Percentiles rank a stretch among this genome's conserved stretches.
Conservation (phyloP, 2,113 vertebrate species). For the Pyrgilauda ruficollis region DNA sequence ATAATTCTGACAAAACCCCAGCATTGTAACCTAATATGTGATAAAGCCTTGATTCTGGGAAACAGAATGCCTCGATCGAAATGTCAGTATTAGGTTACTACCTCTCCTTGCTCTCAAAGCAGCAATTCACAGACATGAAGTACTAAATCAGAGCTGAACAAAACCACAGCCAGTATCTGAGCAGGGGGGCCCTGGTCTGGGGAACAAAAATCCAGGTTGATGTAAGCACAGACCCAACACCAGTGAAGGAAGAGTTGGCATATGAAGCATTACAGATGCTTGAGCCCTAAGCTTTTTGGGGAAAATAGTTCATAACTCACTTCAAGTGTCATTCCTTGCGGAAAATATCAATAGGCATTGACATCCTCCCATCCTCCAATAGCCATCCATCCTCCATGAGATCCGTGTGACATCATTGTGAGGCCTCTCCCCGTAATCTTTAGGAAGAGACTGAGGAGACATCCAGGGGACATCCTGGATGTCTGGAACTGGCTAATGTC, state of each 20-base stretch:
- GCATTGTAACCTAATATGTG: not conserved
- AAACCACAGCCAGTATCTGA: not conserved
- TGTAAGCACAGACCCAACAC: not conserved
- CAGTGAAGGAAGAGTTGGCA: not conserved
- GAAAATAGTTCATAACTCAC: not conserved
- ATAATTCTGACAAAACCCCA: not conserved
- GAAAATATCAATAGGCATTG: not conserved
- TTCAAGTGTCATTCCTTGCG: not conserved
- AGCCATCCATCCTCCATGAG: not conserved
- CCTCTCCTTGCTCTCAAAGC: not conserved
- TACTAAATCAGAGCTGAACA: not conserved
- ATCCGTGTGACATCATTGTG: not conserved
- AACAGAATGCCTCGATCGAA: not conserved
- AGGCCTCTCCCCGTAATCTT: not conserved
- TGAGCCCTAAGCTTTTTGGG: not conserved
- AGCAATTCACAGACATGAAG: not conserved
- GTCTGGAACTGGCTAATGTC: not conserved
- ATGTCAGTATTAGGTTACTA: not conserved
- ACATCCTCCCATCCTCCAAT: not conserved
- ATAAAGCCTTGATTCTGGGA: not conserved
- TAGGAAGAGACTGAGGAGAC: not conserved
- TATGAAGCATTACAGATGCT: not conserved
- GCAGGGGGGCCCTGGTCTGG: not conserved
- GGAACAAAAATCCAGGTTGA: not conserved
- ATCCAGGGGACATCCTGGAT: not conserved